Conservation (phyloP, 2,113 vertebrate genomes). For the Chunga burmeisteri region DNA sequence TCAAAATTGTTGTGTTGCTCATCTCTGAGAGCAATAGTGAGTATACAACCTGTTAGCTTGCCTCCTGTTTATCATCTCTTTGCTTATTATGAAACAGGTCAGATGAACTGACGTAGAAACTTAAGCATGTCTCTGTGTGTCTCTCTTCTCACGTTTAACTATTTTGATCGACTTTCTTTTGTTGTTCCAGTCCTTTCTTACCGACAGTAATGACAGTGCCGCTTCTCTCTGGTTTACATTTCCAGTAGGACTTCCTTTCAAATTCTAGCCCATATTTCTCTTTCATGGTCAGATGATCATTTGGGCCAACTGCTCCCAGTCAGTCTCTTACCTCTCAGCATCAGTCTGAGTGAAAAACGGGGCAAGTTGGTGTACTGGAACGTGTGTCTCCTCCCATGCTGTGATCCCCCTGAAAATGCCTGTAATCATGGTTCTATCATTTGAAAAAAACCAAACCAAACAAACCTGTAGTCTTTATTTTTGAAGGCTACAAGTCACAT, state of each 20-base stretch:
- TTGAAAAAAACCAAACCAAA: not conserved
- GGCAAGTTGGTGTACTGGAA: not conserved
- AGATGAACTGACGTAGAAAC: not conserved
- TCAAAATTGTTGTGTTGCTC: not conserved
- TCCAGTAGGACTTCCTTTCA: not conserved
- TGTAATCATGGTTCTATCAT: not conserved
- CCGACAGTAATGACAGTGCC: not conserved
- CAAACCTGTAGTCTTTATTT: not conserved
- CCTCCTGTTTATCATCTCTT: not conserved
- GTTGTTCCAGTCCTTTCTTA: not conserved
- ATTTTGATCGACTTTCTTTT: not conserved
- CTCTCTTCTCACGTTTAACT: not conserved
- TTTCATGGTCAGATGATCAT: not conserved
- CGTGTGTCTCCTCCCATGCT: not conserved
- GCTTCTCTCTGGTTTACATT: not conserved
- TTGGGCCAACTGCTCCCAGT: not conserved
- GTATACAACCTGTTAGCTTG: not conserved
- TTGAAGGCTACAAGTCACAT: constrained; percentile 30
- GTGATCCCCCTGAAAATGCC: not conserved
- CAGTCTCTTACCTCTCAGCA: not conserved
- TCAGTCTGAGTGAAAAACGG: not conserved
- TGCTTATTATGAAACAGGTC: not conserved
- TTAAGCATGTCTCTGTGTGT: not conserved
- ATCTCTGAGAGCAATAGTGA: not conserved
- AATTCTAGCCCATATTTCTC: not conserved